Base-by-base conservation (phyloP, 1,140 invertebrate species). In the Trichomalopsis sarcophagae region DNA sequence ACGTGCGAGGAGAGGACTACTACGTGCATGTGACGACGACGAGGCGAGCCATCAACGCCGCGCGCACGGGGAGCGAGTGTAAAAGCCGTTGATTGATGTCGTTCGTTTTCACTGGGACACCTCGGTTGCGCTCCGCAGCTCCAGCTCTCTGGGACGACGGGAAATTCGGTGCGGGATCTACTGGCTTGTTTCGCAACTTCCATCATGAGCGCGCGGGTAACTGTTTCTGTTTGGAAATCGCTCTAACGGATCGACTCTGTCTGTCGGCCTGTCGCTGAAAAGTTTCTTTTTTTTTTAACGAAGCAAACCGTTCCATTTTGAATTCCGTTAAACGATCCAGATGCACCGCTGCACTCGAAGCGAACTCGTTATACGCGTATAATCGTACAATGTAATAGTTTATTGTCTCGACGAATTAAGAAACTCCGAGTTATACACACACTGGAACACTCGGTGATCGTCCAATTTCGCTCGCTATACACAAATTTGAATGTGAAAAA, bases 31-130 rank as follows among this genome's bases (percentile, higher is more conserved):
- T 11, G 27, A 47, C 9, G 50, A 81, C 23, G 50, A 81, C n/a
- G 55, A 75, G 5, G 23, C 27, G 55, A 62, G 55, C 79, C 79
- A 77, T 77, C 79, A 81, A 77, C 79, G 17, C 69, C 36, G 40
- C 40, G 50, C 23, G 40, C 7, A 44, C 7, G 68, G 62, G 80
- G 44, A 80, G 77, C 50, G 33, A 69, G 30, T 85, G 78, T 81
- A 85, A 85, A 85, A 69, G 23, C 44, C 62, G 62, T 55, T 85
- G 84, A 85, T 85, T 55, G 73, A 82, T 81, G 84, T 75, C 79
- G 23, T 85, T 81, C 55, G 71, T 30, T 85, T 81, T 81, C 78
- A 75, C 47, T 79, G n/a, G 23, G 17, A 82, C n/a, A 40, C 27
- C 23, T 36, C 75, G 68, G 4, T 17, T 27, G 2, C 14, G 5